Percentiles rank a stretch among this genome's conserved stretches.
Conservation (phyloP, 2,888 invertebrate species). For the Aphidoletes aphidimyza region DNA sequence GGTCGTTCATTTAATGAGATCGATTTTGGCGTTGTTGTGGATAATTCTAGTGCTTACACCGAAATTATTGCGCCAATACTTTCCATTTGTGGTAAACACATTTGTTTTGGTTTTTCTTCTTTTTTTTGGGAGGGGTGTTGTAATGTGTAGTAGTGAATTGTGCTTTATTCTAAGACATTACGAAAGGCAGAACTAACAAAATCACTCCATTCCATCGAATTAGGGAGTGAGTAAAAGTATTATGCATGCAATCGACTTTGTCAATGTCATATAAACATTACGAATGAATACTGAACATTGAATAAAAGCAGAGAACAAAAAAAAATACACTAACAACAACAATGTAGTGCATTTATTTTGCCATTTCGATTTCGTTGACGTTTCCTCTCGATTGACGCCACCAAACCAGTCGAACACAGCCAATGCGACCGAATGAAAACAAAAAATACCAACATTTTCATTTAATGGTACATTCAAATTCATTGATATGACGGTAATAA, state of each 20-base stretch:
- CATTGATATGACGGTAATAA: slow-evolving; percentile 41
- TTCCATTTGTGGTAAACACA: not conserved
- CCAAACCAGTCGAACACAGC: not conserved
- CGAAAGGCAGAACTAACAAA: too few relatives aligned
- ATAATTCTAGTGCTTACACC: slow-evolving; percentile 38
- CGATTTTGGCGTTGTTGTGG: slow-evolving; percentile 17
- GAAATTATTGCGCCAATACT: not conserved
- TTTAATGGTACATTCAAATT: slow-evolving; percentile 40
- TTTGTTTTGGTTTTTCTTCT: not conserved
- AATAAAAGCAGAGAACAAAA: too few relatives aligned
- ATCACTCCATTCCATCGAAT: not conserved
- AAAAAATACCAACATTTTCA: slow-evolving; percentile 39
- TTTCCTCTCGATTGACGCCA: not conserved
- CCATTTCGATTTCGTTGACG: slow-evolving; percentile 1
- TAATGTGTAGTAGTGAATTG: slow-evolving; percentile 6
- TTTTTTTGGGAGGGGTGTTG: too few relatives aligned
- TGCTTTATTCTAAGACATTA: too few relatives aligned
- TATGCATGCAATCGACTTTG: slow-evolving; percentile 51
- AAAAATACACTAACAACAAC: not conserved
- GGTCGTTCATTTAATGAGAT: not conserved
- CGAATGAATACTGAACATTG: too few relatives aligned
- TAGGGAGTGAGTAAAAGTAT: not conserved
- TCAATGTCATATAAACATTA: slow-evolving; percentile 52
- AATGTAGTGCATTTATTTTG: slow-evolving; percentile 35
- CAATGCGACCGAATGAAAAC: not conserved